These are phyloP conservation scores for Drosophila nebulosa DNA, from an alignment of 1,140 invertebrate genomes.

Conservation along the genomic window DNA sequence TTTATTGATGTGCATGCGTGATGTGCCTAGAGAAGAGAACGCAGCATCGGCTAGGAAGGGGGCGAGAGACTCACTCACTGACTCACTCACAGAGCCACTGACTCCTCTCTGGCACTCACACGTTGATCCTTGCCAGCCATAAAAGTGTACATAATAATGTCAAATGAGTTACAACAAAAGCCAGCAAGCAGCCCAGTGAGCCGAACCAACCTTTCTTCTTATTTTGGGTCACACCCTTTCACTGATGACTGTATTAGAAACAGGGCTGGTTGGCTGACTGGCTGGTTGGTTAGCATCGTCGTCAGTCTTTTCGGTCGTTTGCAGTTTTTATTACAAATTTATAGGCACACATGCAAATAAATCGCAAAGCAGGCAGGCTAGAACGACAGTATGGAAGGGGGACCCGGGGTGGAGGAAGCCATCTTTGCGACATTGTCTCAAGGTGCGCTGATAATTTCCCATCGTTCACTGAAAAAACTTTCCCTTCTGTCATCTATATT, in stretches of 20 bases:
- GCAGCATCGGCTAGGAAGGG: neutral
- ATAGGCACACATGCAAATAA: conserved; percentile 80
- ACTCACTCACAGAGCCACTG: neutral
- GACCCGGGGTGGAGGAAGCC: neutral
- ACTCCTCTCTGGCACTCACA: conserved; percentile 12
- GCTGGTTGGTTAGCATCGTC: conserved; percentile 12
- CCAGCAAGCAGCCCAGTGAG: conserved; percentile 19
- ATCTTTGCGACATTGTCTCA: conserved; percentile 6
- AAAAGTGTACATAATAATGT: conserved; percentile 80
- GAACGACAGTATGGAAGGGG: neutral
- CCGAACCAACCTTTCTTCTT: neutral
- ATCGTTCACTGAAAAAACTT: conserved; percentile 22
- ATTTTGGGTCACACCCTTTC: conserved; percentile 35
- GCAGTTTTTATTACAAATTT: conserved; percentile 80
- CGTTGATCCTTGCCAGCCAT: conserved; percentile 70
- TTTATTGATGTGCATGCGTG: conserved; percentile 67
- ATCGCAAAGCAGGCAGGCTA: conserved; percentile 42
- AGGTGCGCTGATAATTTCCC: conserved; percentile 34
- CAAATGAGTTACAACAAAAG: conserved; percentile 78
- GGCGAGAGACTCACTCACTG: conserved; percentile 8
- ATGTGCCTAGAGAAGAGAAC: conserved; percentile 45
- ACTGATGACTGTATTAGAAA: conserved; percentile 70
- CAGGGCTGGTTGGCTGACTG: conserved; percentile 8
- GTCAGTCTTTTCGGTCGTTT: conserved; percentile 66
- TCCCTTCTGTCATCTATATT: neutral